A percentile compares a stretch with the other conserved stretches of the same genome.
Conservation (phyloP, 2,888 invertebrate genomes). For the Trypoxylon attenuatum region DNA sequence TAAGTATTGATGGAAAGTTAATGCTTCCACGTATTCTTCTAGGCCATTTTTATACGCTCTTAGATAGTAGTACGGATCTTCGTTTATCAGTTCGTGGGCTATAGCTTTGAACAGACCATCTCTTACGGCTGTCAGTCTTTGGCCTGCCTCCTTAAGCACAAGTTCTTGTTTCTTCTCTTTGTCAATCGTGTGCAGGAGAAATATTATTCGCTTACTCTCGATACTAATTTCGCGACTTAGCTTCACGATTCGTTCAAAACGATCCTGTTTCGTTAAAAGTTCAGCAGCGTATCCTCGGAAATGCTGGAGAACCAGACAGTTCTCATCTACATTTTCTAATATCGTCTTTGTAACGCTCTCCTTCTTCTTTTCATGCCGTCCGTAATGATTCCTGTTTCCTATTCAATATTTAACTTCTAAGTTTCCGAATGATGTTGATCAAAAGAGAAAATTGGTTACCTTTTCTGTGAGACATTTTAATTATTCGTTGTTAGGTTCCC, state of each 20-base stretch:
- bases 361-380: slow-evolving; percentile 69
- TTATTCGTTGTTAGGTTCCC: too few species aligned
- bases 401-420: neutral
- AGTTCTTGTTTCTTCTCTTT: slow-evolving; percentile 77
- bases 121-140: slow-evolving; percentile 80
- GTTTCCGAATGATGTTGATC: neutral
- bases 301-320: slow-evolving; percentile 77
- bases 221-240: slow-evolving; percentile 89
- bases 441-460: slow-evolving; percentile 34
- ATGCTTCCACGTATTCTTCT: slow-evolving; percentile 92
- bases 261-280: slow-evolving; percentile 87
- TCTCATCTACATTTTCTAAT: too few species aligned
- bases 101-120: slow-evolving; percentile 80
- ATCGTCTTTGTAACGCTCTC: slow-evolving; percentile 74
- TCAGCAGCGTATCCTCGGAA: slow-evolving; percentile 81
- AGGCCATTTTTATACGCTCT: slow-evolving; percentile 81
- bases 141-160: slow-evolving; percentile 80
- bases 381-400: neutral
- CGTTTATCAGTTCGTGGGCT: slow-evolving; percentile 83
- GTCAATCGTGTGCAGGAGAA: slow-evolving; percentile 85
- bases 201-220: slow-evolving; percentile 93
- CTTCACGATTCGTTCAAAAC: slow-evolving; percentile 89
- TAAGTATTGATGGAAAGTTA: slow-evolving; percentile 85
- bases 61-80: slow-evolving; percentile 83
- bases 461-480: slow-evolving; percentile 50